Evolutionary conservation across 2,888 invertebrate genomes (phyloP).

Genomic region (Ecdyonurus torrentis): DNA sequence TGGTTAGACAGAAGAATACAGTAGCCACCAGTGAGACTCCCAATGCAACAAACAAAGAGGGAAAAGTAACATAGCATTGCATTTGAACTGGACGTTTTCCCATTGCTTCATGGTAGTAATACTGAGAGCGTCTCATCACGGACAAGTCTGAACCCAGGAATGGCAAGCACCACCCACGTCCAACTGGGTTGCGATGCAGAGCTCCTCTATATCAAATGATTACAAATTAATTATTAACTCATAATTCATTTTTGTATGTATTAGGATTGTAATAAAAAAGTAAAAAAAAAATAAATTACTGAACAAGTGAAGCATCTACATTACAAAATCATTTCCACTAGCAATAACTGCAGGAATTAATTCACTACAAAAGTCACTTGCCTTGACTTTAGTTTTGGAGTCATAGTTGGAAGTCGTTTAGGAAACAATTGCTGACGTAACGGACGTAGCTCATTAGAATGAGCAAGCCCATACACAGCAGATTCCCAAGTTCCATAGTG

Average conservation of each 20-base stretch:
- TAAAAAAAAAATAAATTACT: neutral
- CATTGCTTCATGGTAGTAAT: conserved; percentile 46
- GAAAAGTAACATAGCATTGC: conserved; percentile 48
- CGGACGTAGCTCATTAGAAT: conserved; percentile 40
- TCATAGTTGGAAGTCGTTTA: conserved; percentile 39
- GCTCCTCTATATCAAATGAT: conserved; percentile 26
- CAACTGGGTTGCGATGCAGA: conserved; percentile 31
- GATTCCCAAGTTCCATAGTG: conserved; percentile 88
- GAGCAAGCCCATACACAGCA: conserved; percentile 55
- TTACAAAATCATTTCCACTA: too few species aligned
- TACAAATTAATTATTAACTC: conserved; percentile 1
- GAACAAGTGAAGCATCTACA: neutral
- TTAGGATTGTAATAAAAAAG: neutral
- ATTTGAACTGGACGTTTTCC: conserved; percentile 63
- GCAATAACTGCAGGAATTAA: neutral
- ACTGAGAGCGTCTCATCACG: conserved; percentile 66
- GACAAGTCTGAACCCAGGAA: conserved; percentile 74
- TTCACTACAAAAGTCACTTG: conserved; percentile 17
- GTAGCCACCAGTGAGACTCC: conserved; percentile 35
- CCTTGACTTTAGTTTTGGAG: conserved; percentile 41
- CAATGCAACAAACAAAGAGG: conserved; percentile 33
- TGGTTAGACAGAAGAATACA: conserved; percentile 42
- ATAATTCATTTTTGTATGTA: neutral
- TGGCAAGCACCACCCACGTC: conserved; percentile 45
- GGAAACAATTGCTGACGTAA: conserved; percentile 52